These are phyloP conservation scores for Drosophila anomalata DNA, from an alignment of 2,888 invertebrate species.

Conservation along the genomic window DNA sequence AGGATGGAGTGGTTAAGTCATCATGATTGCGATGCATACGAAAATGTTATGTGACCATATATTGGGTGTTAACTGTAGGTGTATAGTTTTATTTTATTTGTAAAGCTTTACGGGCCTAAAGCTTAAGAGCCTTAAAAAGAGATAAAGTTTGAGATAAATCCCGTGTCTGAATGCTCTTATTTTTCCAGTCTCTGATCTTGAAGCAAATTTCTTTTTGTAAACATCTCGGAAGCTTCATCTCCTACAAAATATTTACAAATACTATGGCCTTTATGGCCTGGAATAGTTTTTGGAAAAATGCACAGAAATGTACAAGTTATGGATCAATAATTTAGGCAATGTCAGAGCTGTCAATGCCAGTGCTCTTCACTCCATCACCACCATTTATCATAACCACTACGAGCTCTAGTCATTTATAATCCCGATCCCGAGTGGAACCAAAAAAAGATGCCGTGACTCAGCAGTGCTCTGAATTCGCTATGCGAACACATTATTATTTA, in stretches of 20 bases:
- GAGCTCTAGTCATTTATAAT: slow-evolving; percentile 19
- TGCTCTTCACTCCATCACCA: slow-evolving; percentile 14
- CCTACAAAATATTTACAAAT: slow-evolving; percentile 15
- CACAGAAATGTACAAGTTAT: slow-evolving; percentile 10
- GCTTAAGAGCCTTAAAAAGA: slow-evolving; percentile 9
- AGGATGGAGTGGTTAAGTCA: slow-evolving; percentile 32
- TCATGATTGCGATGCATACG: slow-evolving; percentile 20
- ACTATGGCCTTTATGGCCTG: background rate
- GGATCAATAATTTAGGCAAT: slow-evolving; percentile 20
- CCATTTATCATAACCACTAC: slow-evolving; percentile 8
- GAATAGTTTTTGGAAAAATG: slow-evolving; percentile 23
- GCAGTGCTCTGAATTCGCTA: background rate
- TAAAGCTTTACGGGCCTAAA: background rate
- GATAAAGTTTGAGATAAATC: slow-evolving; percentile 27
- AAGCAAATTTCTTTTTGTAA: background rate
- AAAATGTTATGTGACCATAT: slow-evolving; percentile 15
- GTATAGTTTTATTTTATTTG: slow-evolving; percentile 24
- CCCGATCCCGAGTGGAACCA: slow-evolving; percentile 7
- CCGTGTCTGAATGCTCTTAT: background rate
- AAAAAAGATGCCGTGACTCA: slow-evolving; percentile 24
- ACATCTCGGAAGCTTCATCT: slow-evolving; percentile 8
- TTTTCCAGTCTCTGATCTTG: slow-evolving; percentile 4
- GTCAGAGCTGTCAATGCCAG: slow-evolving; percentile 25
- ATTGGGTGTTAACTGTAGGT: slow-evolving; percentile 28
- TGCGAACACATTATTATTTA: slow-evolving; percentile 21